These are phyloP conservation scores for Aromia moschata DNA, from an alignment of 2,888 invertebrate genomes.

Conservation along the genomic window DNA sequence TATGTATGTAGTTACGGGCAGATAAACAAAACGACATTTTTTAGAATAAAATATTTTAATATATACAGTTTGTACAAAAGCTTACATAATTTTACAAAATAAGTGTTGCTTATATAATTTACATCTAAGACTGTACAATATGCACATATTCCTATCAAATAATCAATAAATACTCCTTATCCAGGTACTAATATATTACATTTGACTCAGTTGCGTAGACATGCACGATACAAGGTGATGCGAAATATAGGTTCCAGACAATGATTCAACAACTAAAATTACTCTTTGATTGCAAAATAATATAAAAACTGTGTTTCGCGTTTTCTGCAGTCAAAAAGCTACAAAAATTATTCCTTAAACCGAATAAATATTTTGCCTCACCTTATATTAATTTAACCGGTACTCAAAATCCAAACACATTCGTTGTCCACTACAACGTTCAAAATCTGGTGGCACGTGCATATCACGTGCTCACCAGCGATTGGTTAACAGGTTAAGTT, in stretches of 20 bases:
- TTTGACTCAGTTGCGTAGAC: slow-evolving; percentile 51
- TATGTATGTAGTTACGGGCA: no score
- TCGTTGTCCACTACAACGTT: slow-evolving; percentile 37
- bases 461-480: slow-evolving; percentile 37
- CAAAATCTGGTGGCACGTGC: slow-evolving; percentile 27
- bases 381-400: slow-evolving; percentile 27
- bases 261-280: not conserved
- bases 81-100: slow-evolving; percentile 55
- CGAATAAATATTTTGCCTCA: not conserved
- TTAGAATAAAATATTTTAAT: slow-evolving; percentile 56
- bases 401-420: slow-evolving; percentile 19
- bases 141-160: slow-evolving; percentile 55
- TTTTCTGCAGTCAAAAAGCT: no score
- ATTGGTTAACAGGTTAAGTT: slow-evolving; percentile 36
- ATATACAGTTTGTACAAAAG: slow-evolving; percentile 61
- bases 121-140: slow-evolving; percentile 54
- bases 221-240: slow-evolving; percentile 6
- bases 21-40: slow-evolving; percentile 35
- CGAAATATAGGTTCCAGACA: not conserved
- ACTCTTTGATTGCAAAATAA: no score
- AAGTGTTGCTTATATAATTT: slow-evolving; percentile 47
- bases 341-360: no score
- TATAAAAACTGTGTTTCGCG: no score
- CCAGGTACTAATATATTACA: slow-evolving; percentile 64
- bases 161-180: slow-evolving; percentile 62